phyloP scores from a whole-genome alignment of 2,888 invertebrate species.

The Napeogenes inachia region DNA sequence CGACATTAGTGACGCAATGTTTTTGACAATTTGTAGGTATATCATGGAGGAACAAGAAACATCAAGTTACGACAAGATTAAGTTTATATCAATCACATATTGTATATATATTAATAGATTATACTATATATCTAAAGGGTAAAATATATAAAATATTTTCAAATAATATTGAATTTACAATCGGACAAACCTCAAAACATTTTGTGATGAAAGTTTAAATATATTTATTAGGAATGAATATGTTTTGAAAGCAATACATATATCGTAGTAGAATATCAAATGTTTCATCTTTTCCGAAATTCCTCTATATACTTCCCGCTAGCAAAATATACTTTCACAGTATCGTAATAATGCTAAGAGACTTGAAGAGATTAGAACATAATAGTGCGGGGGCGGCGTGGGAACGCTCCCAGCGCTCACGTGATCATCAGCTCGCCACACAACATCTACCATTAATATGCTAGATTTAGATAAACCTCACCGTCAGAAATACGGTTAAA shows the following conservation, averaged over 20 bases:
- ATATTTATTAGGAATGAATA: too few relatives aligned
- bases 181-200: too few relatives aligned
- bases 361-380: conserved; percentile 74
- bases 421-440: conserved; percentile 66
- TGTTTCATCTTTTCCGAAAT: conserved; percentile 37
- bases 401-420: conserved; percentile 76
- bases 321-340: conserved; percentile 72
- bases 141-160: too few relatives aligned
- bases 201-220: too few relatives aligned
- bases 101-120: background rate
- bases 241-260: too few relatives aligned
- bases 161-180: too few relatives aligned
- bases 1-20: conserved; percentile 1
- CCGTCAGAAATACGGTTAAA: conserved; percentile 20
- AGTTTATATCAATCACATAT: too few relatives aligned
- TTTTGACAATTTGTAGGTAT: conserved; percentile 2
- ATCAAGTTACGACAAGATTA: background rate
- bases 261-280: too few relatives aligned
- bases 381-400: conserved; percentile 76
- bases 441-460: conserved; percentile 68
- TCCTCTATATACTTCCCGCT: conserved; percentile 49
- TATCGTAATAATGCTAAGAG: conserved; percentile 67
- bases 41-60: background rate
- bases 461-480: conserved; percentile 62
- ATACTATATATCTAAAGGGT: background rate